Percentiles rank a stretch among this genome's conserved stretches.
Evolutionary conservation across 2,888 invertebrate species (phyloP).

Genomic region (Sycophila texana): DNA sequence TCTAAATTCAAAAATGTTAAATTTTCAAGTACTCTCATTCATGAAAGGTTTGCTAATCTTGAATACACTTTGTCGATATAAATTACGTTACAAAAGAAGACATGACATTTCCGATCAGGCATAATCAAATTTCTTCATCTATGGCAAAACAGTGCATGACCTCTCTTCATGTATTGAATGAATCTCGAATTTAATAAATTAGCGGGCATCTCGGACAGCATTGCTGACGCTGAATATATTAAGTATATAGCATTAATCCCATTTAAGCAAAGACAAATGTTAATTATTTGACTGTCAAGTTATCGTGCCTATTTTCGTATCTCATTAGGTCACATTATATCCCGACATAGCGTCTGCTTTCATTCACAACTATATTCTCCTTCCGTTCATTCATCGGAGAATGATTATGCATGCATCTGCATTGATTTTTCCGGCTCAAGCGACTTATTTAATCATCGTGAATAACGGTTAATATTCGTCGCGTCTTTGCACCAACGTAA

Average conservation of each 20-base stretch:
- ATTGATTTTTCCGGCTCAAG: not conserved
- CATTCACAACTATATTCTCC: conserved; percentile 3
- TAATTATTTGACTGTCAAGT: conserved; percentile 30
- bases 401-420: not conserved
- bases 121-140: conserved; percentile 24
- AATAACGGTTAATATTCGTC: not conserved
- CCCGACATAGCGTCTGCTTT: not conserved
- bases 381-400: conserved; percentile 10
- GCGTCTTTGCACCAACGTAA: not conserved
- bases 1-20: not conserved
- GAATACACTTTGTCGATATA: not conserved
- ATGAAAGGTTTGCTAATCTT: not conserved
- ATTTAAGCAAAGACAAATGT: conserved; percentile 20
- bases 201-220: not conserved
- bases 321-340: conserved; percentile 40
- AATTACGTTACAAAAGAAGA: conserved; percentile 19
- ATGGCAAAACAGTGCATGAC: conserved; percentile 23
- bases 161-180: conserved; percentile 34
- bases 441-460: not conserved
- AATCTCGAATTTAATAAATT: conserved; percentile 46
- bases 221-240: conserved; percentile 13
- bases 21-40: not conserved
- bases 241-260: conserved; percentile 14
- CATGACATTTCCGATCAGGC: conserved; percentile 36
- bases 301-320: conserved; percentile 34